phyloP scores from a whole-genome alignment of 2,113 vertebrate genomes.

The Tetrax tetrax region DNA sequence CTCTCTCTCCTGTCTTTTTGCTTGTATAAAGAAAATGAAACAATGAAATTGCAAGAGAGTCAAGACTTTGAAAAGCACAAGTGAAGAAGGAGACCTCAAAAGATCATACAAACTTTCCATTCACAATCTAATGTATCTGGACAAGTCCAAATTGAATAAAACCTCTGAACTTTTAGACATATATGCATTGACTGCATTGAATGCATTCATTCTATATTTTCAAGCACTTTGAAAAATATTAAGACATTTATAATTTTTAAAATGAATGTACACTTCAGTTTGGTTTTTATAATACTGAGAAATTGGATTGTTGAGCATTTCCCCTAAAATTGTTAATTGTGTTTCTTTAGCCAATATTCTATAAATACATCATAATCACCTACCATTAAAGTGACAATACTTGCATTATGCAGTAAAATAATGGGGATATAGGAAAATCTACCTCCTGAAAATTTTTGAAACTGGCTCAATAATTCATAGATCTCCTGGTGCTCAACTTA shows the following conservation, averaged over 20 bases:
- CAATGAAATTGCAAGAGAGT: background rate
- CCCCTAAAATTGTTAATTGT: background rate
- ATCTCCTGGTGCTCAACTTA: background rate
- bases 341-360: conserved; percentile 2
- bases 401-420: background rate
- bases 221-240: background rate
- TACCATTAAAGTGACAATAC: background rate
- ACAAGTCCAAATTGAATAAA: background rate
- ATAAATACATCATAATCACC: background rate
- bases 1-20: background rate
- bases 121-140: background rate
- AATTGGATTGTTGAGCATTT: background rate
- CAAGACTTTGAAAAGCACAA: background rate
- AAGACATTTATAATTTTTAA: background rate
- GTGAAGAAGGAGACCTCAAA: background rate
- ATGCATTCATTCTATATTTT: background rate
- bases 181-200: background rate
- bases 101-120: background rate
- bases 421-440: background rate
- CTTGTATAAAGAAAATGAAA: background rate
- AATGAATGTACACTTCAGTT: background rate
- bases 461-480: background rate
- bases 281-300: background rate
- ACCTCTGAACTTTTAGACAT: background rate
- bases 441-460: background rate